Evolutionary conservation across 53 echinoderm and acorn worm genomes (phyloP).

Genomic region (Holothuria scabra): DNA sequence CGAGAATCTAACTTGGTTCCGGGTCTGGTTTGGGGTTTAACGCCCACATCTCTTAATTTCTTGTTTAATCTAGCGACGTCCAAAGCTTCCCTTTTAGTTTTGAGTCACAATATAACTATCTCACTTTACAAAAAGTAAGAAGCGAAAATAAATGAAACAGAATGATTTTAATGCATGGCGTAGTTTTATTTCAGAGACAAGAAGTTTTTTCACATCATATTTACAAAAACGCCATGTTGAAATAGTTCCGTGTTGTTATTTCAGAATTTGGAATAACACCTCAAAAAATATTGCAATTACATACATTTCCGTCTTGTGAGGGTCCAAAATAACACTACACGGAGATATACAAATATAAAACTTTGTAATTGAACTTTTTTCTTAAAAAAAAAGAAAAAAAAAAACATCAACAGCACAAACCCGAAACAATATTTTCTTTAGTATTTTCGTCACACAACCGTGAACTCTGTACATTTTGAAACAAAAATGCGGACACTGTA

Average conservation of each 20-base stretch:
- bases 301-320: slow-evolving; percentile 34
- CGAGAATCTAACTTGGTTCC: no score
- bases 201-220: slow-evolving; percentile 33
- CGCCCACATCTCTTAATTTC: no score
- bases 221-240: slow-evolving; percentile 36
- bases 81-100: no score
- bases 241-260: slow-evolving; percentile 47
- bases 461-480: no score
- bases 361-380: slow-evolving; percentile 22
- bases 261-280: slow-evolving; percentile 42
- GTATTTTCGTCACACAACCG: no score
- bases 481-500: no score
- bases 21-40: no score
- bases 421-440: no score
- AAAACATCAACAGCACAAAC: no score
- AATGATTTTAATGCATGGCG: slow-evolving; percentile 30
- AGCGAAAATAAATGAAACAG: not conserved
- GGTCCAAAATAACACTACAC: slow-evolving; percentile 27
- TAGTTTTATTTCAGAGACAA: slow-evolving; percentile 40
- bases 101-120: no score
- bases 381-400: not conserved
- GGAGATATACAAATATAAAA: slow-evolving; percentile 44
- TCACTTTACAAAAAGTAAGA: not conserved
- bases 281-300: slow-evolving; percentile 47
- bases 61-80: no score